phyloP scores from a whole-genome alignment of 2,797 vertebrate species.

The Aulostomus chinensis region DNA sequence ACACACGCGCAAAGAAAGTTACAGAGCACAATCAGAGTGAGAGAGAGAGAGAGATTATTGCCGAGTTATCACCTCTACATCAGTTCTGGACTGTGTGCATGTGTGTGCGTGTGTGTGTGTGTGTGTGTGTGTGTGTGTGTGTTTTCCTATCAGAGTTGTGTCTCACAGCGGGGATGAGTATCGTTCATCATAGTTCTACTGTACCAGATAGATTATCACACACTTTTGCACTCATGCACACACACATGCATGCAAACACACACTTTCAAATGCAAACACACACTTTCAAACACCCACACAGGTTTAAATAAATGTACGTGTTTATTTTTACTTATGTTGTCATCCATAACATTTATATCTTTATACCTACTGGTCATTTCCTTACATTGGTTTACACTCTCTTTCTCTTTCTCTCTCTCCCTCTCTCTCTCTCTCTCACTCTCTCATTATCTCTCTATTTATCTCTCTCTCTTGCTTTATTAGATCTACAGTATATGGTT shows the following conservation, averaged over 20 bases:
- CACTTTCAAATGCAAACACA: too few relatives aligned
- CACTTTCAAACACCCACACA: conserved; percentile 3
- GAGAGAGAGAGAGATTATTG: conserved; percentile 45
- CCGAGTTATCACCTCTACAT: conserved; percentile 51
- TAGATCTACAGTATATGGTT: too few relatives aligned
- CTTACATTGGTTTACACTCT: too few relatives aligned
- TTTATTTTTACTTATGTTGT: not conserved
- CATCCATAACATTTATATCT: too few relatives aligned
- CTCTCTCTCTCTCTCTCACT: too few relatives aligned
- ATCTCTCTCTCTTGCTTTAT: too few relatives aligned
- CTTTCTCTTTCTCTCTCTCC: too few relatives aligned
- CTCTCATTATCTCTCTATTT: too few relatives aligned
- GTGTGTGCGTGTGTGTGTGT: conserved; percentile 23
- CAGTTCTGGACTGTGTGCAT: conserved; percentile 21
- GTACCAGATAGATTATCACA: conserved; percentile 59
- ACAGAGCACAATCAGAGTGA: too few relatives aligned
- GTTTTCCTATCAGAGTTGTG: conserved; percentile 46
- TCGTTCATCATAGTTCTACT: conserved; percentile 62
- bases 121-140: conserved; percentile 26
- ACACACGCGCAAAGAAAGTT: conserved; percentile 4
- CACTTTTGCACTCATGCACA: conserved; percentile 6
- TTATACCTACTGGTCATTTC: too few relatives aligned
- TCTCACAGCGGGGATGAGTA: conserved; percentile 54
- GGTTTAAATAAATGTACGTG: not conserved
- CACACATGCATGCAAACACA: conserved; percentile 21